These are phyloP conservation scores for Phortica magna DNA, from an alignment of 2,888 invertebrate species.

Conservation along the genomic window DNA sequence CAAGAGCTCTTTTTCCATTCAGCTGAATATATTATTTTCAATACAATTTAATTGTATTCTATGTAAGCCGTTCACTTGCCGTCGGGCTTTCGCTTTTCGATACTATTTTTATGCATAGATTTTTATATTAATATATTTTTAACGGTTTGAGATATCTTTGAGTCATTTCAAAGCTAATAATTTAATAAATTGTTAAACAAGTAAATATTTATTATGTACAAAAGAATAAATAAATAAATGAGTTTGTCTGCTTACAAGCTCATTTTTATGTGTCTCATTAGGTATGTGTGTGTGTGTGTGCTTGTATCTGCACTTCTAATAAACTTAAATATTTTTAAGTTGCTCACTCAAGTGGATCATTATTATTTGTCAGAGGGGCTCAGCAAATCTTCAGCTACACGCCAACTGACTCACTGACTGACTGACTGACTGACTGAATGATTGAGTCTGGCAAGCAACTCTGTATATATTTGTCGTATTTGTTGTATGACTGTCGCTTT, in stretches of 20 bases:
- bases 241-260: slow-evolving; percentile 33
- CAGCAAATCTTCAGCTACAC: slow-evolving; percentile 51
- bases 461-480: not conserved
- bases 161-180: slow-evolving; percentile 26
- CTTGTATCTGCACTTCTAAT: slow-evolving; percentile 64
- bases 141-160: not conserved
- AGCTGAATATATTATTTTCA: too few relatives aligned
- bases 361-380: slow-evolving; percentile 58
- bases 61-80: not conserved
- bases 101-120: slow-evolving; percentile 3
- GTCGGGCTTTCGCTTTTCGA: not conserved
- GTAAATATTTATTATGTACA: slow-evolving; percentile 53
- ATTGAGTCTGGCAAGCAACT: not conserved
- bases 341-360: slow-evolving; percentile 20
- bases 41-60: too few relatives aligned
- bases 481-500: not conserved
- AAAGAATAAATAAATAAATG: slow-evolving; percentile 32
- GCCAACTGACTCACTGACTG: slow-evolving; percentile 5
- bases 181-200: slow-evolving; percentile 51
- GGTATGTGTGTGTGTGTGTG: slow-evolving; percentile 12
- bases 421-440: slow-evolving; percentile 10
- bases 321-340: slow-evolving; percentile 66
- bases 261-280: slow-evolving; percentile 35
- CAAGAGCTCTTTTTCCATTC: too few relatives aligned
- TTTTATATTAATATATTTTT: not conserved